phyloP scores from a whole-genome alignment of 2,113 vertebrate genomes.

The Halcyon malimbica region DNA sequence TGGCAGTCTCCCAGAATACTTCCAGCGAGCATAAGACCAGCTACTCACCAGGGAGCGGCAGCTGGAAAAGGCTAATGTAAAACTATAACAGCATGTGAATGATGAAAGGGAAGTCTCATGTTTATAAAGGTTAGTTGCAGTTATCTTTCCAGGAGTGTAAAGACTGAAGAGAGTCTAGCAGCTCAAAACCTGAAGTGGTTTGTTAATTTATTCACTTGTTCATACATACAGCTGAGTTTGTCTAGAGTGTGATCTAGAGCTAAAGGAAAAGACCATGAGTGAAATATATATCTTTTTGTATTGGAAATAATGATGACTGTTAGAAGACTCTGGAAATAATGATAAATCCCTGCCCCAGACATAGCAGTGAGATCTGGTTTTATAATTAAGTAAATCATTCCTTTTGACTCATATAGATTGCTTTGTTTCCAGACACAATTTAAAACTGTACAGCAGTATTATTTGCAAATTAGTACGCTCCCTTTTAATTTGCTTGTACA shows the following conservation, averaged over 20 bases:
- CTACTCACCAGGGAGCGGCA: background rate
- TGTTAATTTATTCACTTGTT: background rate
- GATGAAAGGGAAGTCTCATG: background rate
- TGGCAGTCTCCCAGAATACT: background rate
- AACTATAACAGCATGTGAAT: background rate
- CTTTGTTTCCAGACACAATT: background rate
- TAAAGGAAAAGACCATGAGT: background rate
- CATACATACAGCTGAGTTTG: background rate
- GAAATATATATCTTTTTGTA: background rate
- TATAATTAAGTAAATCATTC: background rate
- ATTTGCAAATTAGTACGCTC: background rate
- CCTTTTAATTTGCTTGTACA: background rate
- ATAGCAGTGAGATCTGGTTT: background rate
- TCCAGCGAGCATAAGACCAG: background rate
- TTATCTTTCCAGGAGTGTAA: background rate
- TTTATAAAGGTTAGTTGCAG: background rate
- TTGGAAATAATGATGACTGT: slow-evolving; percentile 7
- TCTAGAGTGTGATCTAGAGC: background rate
- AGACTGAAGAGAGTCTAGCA: background rate
- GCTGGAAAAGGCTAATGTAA: background rate
- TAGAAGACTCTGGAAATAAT: slow-evolving; percentile 6
- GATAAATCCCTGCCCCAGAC: background rate
- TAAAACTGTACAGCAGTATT: background rate
- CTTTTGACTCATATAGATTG: background rate
- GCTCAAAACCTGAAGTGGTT: background rate